Base-by-base conservation (phyloP, 2,113 vertebrate species). In the Agapornis roseicollis region DNA sequence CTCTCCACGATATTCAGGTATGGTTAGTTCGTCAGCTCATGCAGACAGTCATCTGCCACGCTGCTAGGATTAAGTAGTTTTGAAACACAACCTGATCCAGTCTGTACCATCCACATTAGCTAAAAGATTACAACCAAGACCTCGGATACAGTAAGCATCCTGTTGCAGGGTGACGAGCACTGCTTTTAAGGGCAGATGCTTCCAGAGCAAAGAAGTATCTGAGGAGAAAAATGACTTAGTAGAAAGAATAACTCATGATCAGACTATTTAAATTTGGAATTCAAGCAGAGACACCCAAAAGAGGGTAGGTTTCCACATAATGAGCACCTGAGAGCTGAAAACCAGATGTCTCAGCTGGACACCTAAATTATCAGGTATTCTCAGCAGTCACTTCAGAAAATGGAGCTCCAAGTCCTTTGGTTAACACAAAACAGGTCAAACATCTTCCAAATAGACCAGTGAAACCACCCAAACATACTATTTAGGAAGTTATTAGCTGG, bases 401-500 rank as follows among this genome's bases (percentile, higher is more conserved):
- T 2, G 10, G 16, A 79, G 50, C 16, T 90, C 83, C 2, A 29
- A 78, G 27, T 90, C 42, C 60, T 89, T 74, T 1, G 4, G 72
- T 83, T 90, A 84, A 89, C 24, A 29, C 8, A 42, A 87, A 93
- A 20, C 78, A 89, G 44, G 37, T 28, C 80, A 87, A 85, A 49
- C 9, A 65, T 41, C 78, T 65, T 92, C 74, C 52, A 86, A 95
- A 74, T 3, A 3, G 39, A n/a, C 35, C n/a, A 46, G 18, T 37
- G 28, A 85, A 77, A 12, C 7, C 19, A 56, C 9, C 22, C 39
- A 58, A 50, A 83, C 20, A 28, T 28, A 70, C 13, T 90, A 15
- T 44, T 83, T 42, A 42, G 52, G 93, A 87, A 91, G 52, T 85
- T 96, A 89, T 56, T 82, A 76, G 58, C 85, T 96, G 80, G 83